Evolutionary conservation across 2,888 invertebrate species (phyloP), one percentile per base, ranked within the genome.

Genomic region (Apotomis betuletana): DNA sequence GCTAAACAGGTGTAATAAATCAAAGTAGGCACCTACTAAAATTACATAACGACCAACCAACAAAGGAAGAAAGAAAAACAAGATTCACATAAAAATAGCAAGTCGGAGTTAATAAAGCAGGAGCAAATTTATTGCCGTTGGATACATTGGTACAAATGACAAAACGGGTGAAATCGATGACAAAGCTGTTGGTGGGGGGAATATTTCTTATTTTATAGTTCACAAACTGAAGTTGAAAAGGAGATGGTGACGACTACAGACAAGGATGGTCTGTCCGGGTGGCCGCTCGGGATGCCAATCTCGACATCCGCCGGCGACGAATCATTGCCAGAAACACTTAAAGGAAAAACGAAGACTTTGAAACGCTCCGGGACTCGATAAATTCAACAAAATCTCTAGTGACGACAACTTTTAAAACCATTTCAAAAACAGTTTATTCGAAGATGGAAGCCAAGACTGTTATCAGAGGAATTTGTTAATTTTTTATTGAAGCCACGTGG

Each of bases 231-330:
- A 61, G 60, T 65, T 70, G 75, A 70, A 73, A 71, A 73, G 74
- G 67, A 75, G 72, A 67, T 59, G 73, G 74, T 75, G 76, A 67
- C 59, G 74, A 62, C 72, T 74, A 70, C 75, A 78, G 80, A 89
- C 88, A 87, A 84, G 77, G 82, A 81, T 77, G 78, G 78, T 78
- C 80, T 88, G 86, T 88, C 80, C 80, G 77, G 90, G 87, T 87
- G 85, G 87, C 84, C 87, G 87, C 83, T 85, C 87, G 83, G 85
- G 80, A 83, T 81, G 84, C 82, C 85, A 83, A 87, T 87, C 83
- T 77, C 76, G 75, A 83, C 88, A 88, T 92, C 92, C 92, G 91
- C 89, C 92, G 92, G 91, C 91, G 90, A 84, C 86, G 82, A 81
- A 83, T 83, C 87, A 87, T 85, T 87, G 86, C 87, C 86, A 89